A percentile compares a stretch with the other conserved stretches of the same genome.
phyloP scores from a whole-genome alignment of 2,113 vertebrate genomes.

The Chrysemys picta region DNA sequence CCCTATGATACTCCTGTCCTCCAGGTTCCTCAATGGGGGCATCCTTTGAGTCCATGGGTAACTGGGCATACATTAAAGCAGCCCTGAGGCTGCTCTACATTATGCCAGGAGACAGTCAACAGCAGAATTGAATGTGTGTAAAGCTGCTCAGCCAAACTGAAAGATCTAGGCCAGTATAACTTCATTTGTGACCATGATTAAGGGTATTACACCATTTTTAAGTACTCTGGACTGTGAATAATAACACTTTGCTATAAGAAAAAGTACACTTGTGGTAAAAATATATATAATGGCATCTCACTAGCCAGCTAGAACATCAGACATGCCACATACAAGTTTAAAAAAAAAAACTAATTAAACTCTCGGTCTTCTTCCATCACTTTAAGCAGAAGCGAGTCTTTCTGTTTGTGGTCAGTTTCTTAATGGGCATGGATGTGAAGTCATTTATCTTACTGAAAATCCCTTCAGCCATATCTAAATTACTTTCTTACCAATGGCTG shows the following conservation, averaged over 20 bases:
- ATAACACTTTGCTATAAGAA: not conserved
- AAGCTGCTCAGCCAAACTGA: conserved; percentile 12
- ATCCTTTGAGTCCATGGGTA: not conserved
- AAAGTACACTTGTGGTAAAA: conserved; percentile 14
- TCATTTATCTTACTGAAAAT: conserved; percentile 54
- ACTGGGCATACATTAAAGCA: not conserved
- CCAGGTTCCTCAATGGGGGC: not conserved
- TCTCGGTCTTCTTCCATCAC: not conserved
- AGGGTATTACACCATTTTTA: not conserved
- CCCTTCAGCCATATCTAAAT: conserved; percentile 45
- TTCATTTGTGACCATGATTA: not conserved
- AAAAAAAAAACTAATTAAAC: conserved; percentile 51
- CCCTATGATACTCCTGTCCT: not conserved
- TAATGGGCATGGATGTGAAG: conserved; percentile 41
- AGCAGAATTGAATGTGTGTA: not conserved
- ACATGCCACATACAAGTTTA: conserved; percentile 33
- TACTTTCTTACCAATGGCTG: conserved; percentile 36
- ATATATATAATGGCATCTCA: conserved; percentile 25
- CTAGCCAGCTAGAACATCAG: not conserved
- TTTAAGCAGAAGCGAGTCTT: conserved; percentile 14
- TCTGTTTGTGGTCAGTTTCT: conserved; percentile 32
- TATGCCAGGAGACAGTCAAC: not conserved
- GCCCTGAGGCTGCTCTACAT: not conserved
- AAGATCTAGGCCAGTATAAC: not conserved
- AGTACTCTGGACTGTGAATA: not conserved